A percentile compares a stretch with the other conserved stretches of the same genome.
Evolutionary conservation across 2,113 vertebrate genomes (phyloP).

Genomic region (Pardalotus punctatus): DNA sequence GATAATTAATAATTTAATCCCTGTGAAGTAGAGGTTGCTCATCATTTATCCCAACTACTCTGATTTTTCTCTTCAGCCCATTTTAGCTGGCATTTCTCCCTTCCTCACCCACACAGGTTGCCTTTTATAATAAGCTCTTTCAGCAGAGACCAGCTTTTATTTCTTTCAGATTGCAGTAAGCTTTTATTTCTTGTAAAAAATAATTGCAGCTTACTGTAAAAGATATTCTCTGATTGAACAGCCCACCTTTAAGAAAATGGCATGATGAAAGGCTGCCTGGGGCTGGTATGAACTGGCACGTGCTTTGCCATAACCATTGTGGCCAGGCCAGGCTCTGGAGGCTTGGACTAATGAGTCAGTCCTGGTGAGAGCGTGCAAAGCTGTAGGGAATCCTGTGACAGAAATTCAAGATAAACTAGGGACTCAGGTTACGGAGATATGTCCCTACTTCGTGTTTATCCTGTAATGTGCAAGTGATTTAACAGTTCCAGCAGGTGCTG

Average conservation of each 20-base stretch:
- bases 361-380: background rate
- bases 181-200: conserved; percentile 19
- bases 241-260: background rate
- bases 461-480: background rate
- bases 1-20: conserved; percentile 31
- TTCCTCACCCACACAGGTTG: background rate
- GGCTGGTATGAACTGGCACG: background rate
- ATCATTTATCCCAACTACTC: background rate
- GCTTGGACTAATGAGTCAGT: rapidly evolving
- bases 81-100: background rate
- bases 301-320: rapidly evolving
- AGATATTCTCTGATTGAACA: background rate
- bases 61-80: conserved; percentile 10
- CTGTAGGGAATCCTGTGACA: background rate
- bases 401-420: background rate
- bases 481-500: background rate
- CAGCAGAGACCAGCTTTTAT: background rate
- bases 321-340: background rate
- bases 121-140: background rate
- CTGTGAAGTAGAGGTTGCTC: background rate
- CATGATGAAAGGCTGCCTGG: background rate
- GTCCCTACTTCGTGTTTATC: background rate
- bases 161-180: background rate
- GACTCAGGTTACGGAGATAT: background rate
- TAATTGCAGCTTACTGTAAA: background rate